A percentile compares a stretch with the other conserved stretches of the same genome.
Evolutionary conservation across 2,797 vertebrate species (phyloP).

Genomic region (Gorsachius magnificus): DNA sequence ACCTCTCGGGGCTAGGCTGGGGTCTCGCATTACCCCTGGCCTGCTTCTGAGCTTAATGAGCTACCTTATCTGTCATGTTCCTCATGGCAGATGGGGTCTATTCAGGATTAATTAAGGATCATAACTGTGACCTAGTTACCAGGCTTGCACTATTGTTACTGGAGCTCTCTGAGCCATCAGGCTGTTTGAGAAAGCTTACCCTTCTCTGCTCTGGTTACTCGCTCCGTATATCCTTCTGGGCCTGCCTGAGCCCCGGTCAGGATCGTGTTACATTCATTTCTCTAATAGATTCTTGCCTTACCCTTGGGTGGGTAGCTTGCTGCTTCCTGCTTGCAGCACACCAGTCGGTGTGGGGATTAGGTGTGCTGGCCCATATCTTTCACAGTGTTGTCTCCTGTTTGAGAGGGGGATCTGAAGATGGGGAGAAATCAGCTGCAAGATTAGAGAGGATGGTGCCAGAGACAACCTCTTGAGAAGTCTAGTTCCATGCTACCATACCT

Average conservation of each 20-base stretch:
- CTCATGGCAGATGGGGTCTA: slow-evolving; percentile 10
- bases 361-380: not conserved
- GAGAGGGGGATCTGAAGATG: not conserved
- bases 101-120: slow-evolving; percentile 51
- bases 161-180: not conserved
- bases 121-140: slow-evolving; percentile 58
- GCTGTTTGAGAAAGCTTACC: not conserved
- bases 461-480: not conserved
- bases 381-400: not conserved
- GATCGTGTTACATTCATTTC: not conserved
- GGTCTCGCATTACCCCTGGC: not conserved
- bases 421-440: not conserved
- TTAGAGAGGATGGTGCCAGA: not conserved
- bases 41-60: slow-evolving; percentile 5
- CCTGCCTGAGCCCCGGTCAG: not conserved
- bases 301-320: not conserved
- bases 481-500: not conserved
- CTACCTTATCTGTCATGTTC: not conserved
- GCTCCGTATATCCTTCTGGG: not conserved
- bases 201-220: slow-evolving; percentile 2
- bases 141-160: slow-evolving; percentile 10
- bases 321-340: not conserved
- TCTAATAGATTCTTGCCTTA: not conserved
- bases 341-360: not conserved
- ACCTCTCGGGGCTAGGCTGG: not conserved